Percentiles rank a stretch among this genome's conserved stretches.
Evolutionary conservation across 2,113 vertebrate genomes (phyloP).

Genomic region (Albula goreensis): DNA sequence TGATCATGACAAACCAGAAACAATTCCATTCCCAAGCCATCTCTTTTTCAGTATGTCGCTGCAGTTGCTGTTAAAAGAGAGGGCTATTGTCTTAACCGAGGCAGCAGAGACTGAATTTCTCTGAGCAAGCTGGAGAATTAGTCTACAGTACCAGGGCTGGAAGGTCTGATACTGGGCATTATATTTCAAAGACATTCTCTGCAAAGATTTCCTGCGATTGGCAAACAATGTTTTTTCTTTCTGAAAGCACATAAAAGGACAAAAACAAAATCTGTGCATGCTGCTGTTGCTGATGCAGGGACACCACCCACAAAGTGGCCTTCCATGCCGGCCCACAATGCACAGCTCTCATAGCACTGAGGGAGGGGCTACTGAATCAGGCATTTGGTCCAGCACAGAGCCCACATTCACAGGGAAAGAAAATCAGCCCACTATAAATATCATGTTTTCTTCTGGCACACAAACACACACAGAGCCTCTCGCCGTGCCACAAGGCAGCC

Average conservation of each 20-base stretch:
- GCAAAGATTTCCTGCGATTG: background rate
- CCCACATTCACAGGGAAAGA: constrained; percentile 33
- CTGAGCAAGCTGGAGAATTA: background rate
- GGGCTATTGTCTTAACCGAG: background rate
- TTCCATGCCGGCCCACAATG: background rate
- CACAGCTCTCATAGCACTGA: constrained; percentile 17
- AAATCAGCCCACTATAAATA: constrained; percentile 34
- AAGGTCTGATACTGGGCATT: no score
- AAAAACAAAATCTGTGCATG: background rate
- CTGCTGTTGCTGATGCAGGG: background rate
- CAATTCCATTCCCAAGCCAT: background rate
- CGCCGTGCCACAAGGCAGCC: background rate
- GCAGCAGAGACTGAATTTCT: background rate
- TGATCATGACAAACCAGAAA: background rate
- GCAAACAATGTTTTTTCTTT: background rate
- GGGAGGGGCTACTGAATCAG: constrained; percentile 22
- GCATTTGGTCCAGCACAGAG: constrained; percentile 32
- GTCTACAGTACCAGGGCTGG: background rate
- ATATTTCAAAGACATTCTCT: no score
- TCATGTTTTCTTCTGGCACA: constrained; percentile 20
- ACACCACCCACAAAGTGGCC: background rate
- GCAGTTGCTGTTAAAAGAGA: background rate
- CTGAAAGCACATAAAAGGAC: background rate
- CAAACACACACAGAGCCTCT: background rate
- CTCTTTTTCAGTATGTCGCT: background rate